Percentiles rank a stretch among this genome's conserved stretches.
Evolutionary conservation across 2,888 invertebrate species (phyloP).

Genomic region (Drosophila maculinotata): DNA sequence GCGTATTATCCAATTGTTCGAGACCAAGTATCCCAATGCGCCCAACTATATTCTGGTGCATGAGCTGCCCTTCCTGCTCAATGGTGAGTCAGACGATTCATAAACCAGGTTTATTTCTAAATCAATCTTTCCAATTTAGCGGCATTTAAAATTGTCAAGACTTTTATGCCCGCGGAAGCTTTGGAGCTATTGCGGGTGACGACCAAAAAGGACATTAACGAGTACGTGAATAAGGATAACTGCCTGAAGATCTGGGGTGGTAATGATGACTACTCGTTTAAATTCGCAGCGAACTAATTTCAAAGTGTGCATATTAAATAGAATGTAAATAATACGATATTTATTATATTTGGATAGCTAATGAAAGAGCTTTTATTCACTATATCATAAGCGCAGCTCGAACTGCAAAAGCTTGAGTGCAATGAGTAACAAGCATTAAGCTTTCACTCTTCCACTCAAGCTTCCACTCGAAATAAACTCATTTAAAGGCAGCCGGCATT

Average conservation of each 20-base stretch:
- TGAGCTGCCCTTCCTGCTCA: slow-evolving; percentile 97
- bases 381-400: neutral
- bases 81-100: slow-evolving; percentile 86
- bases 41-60: slow-evolving; percentile 95
- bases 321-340: slow-evolving; percentile 60
- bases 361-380: neutral
- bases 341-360: slow-evolving; percentile 39
- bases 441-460: slow-evolving; percentile 1
- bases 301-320: slow-evolving; percentile 6
- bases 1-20: slow-evolving; percentile 93
- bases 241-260: slow-evolving; percentile 93
- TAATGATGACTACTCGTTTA: slow-evolving; percentile 89
- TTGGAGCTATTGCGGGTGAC: slow-evolving; percentile 95
- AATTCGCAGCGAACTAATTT: slow-evolving; percentile 85
- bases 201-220: slow-evolving; percentile 90
- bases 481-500: slow-evolving; percentile 62
- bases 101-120: neutral
- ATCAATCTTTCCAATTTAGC: slow-evolving; percentile 86
- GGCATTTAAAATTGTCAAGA: slow-evolving; percentile 95
- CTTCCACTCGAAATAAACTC: slow-evolving; percentile 24
- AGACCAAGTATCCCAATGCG: slow-evolving; percentile 94
- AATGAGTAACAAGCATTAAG: slow-evolving; percentile 10
- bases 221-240: slow-evolving; percentile 90
- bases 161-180: slow-evolving; percentile 94
- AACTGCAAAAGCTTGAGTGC: slow-evolving; percentile 15